Percentiles rank a stretch among this genome's conserved stretches.
Conservation (phyloP, 2,888 invertebrate genomes). For the Tanypteryx hageni region DNA sequence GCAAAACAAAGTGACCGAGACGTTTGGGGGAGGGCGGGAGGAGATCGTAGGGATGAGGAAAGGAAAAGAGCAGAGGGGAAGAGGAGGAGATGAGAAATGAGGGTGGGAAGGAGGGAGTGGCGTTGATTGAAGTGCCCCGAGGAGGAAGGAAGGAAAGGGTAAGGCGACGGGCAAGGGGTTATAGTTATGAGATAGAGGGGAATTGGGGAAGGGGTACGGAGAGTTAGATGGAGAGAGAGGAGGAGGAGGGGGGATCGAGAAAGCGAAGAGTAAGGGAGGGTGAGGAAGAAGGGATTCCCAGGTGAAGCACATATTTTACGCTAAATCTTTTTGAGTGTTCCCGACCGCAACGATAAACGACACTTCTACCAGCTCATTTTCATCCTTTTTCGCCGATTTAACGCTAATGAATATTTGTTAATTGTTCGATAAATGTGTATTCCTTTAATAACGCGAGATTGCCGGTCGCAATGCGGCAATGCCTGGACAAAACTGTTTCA, state of each 20-base stretch:
- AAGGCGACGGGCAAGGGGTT: not conserved
- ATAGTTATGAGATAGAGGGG: not conserved
- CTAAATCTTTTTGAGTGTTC: not conserved
- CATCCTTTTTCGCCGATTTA: too few species aligned
- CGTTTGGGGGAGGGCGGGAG: not conserved
- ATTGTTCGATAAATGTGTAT: too few species aligned
- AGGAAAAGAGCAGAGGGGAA: not conserved
- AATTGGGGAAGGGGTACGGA: not conserved
- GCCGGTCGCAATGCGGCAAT: too few species aligned
- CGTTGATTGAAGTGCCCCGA: constrained; percentile 24
- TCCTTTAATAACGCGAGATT: too few species aligned
- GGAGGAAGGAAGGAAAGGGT: not conserved
- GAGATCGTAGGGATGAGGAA: not conserved
- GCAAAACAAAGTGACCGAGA: not conserved
- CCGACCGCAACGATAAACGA: not conserved
- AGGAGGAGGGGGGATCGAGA: not conserved
- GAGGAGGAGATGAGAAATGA: not conserved
- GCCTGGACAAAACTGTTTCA: too few species aligned
- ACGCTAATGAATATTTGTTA: too few species aligned
- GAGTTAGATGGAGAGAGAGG: not conserved
- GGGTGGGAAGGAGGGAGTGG: not conserved
- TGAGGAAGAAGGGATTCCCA: constrained; percentile 6
- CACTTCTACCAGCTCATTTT: too few species aligned
- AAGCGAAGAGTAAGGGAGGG: not conserved
- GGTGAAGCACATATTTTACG: not conserved